Percentiles rank a stretch among this genome's conserved stretches.
Evolutionary conservation across 1,140 invertebrate species (phyloP).

Genomic region (Chlorops oryzae): DNA sequence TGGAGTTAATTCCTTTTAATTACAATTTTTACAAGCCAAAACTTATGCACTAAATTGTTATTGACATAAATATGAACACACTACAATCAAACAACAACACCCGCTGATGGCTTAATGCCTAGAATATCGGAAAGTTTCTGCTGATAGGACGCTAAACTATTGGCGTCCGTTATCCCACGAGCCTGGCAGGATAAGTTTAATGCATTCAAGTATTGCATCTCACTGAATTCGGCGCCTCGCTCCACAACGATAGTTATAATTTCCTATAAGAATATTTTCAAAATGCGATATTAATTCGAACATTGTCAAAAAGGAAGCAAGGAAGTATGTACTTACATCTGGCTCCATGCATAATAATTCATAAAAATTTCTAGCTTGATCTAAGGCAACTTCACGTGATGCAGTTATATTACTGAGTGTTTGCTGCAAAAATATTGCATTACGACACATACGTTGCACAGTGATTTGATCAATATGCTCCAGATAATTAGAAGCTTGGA

Average conservation of each 20-base stretch:
- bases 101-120: conserved; percentile 46
- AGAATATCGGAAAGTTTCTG: conserved; percentile 53
- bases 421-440: conserved; percentile 81
- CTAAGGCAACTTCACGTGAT: conserved; percentile 75
- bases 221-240: conserved; percentile 74
- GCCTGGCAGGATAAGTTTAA: conserved; percentile 62
- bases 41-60: too few species aligned
- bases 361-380: conserved; percentile 83
- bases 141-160: conserved; percentile 50
- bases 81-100: conserved; percentile 35
- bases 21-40: too few species aligned
- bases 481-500: conserved; percentile 73
- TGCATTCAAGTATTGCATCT: conserved; percentile 79
- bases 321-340: conserved; percentile 53
- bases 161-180: conserved; percentile 46
- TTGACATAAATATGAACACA: neutral
- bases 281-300: neutral
- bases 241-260: conserved; percentile 76
- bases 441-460: conserved; percentile 76
- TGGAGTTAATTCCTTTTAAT: too few species aligned
- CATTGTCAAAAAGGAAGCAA: neutral
- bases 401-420: conserved; percentile 79
- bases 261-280: conserved; percentile 57
- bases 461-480: conserved; percentile 73
- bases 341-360: conserved; percentile 79